phyloP scores from a whole-genome alignment of 2,113 vertebrate species.

The Phaetusa simplex region DNA sequence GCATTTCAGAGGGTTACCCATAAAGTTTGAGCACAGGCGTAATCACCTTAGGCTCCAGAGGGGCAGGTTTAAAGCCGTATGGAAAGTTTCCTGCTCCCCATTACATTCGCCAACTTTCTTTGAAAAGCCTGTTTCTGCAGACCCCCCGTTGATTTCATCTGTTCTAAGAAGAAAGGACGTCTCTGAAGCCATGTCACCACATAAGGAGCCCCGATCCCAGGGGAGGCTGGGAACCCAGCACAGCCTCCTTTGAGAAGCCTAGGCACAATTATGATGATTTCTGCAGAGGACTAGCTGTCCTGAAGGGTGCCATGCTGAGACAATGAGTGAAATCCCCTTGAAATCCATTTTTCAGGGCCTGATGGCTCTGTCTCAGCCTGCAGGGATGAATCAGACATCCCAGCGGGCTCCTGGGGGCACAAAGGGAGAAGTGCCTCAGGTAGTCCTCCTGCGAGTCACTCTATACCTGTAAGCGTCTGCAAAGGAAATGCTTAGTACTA shows the following conservation, averaged over 20 bases:
- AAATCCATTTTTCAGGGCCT: not conserved
- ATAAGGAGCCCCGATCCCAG: not conserved
- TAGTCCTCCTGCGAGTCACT: not conserved
- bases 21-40: not conserved
- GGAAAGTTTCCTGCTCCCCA: not conserved
- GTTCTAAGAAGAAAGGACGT: not conserved
- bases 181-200: not conserved
- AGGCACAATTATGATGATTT: not conserved
- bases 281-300: not conserved
- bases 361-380: not conserved
- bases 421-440: not conserved
- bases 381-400: not conserved
- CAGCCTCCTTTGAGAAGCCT: not conserved
- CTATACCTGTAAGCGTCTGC: not conserved
- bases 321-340: not conserved
- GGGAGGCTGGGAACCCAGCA: not conserved
- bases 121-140: not conserved
- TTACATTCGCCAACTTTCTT: not conserved
- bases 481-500: not conserved
- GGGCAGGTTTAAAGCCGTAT: not conserved
- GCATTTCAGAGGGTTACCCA: not conserved
- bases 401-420: not conserved
- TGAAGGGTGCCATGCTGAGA: not conserved
- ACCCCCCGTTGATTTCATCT: not conserved
- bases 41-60: not conserved